A percentile compares a stretch with the other conserved stretches of the same genome.
phyloP scores from a whole-genome alignment of 2,888 invertebrate species.

The Lycaena phlaeas region DNA sequence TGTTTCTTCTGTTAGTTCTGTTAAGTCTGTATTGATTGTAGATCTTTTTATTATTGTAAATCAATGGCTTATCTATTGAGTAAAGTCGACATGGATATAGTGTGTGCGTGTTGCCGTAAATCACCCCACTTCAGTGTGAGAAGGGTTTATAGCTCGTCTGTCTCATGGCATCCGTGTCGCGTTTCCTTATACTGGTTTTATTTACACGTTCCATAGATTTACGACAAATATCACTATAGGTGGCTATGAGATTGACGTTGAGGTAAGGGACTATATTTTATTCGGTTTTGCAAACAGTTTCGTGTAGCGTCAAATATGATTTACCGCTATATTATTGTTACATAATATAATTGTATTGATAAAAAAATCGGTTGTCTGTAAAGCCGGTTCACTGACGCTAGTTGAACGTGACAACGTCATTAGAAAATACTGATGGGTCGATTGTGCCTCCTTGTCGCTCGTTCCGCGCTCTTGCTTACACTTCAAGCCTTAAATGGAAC shows the following conservation, averaged over 20 bases:
- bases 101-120: constrained; percentile 48
- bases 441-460: too few relatives aligned
- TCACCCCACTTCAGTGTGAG: constrained; percentile 53
- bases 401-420: too few relatives aligned
- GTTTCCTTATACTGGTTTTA: background rate
- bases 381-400: too few relatives aligned
- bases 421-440: too few relatives aligned
- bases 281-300: too few relatives aligned
- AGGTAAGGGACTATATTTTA: background rate
- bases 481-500: too few relatives aligned
- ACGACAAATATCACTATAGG: background rate
- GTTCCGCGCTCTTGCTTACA: too few relatives aligned
- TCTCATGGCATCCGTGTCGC: background rate
- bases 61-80: background rate
- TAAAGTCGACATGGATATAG: constrained; percentile 30
- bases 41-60: background rate
- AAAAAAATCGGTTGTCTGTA: too few relatives aligned
- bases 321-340: too few relatives aligned
- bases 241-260: background rate
- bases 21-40: background rate
- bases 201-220: constrained; percentile 1
- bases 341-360: too few relatives aligned
- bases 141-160: constrained; percentile 32
- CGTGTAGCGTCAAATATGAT: too few relatives aligned
- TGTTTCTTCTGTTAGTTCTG: too few relatives aligned